Evolutionary conservation across 2,797 vertebrate genomes (phyloP).

Genomic region (Danio choprae): DNA sequence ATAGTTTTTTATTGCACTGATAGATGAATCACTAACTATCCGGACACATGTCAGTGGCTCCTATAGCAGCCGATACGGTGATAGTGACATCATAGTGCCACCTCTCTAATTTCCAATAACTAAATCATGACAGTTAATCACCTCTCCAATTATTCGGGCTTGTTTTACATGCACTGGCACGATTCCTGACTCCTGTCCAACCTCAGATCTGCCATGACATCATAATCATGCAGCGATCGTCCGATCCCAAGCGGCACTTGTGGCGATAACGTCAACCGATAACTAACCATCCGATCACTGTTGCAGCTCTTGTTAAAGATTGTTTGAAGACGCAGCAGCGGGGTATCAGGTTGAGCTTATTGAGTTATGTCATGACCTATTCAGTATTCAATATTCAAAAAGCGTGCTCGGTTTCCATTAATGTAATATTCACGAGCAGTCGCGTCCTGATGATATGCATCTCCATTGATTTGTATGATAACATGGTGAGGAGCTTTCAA

Average conservation of each 20-base stretch:
- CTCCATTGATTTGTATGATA: conserved; percentile 59
- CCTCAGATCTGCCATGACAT: conserved; percentile 68
- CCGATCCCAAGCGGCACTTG: conserved; percentile 63
- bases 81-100: conserved; percentile 66
- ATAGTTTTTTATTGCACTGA: not conserved
- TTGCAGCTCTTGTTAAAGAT: conserved; percentile 76
- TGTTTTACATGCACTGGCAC: conserved; percentile 50
- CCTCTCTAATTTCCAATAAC: conserved; percentile 72
- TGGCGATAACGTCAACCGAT: conserved; percentile 64
- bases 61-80: conserved; percentile 57
- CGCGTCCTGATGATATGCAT: conserved; percentile 63
- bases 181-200: conserved; percentile 37
- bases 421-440: conserved; percentile 65
- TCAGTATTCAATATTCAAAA: conserved; percentile 74
- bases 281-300: conserved; percentile 76
- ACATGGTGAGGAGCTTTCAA: conserved; percentile 65
- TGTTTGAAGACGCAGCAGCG: conserved; percentile 69
- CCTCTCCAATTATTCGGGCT: conserved; percentile 60
- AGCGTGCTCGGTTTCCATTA: conserved; percentile 75
- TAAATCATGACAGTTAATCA: conserved; percentile 66
- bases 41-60: conserved; percentile 13
- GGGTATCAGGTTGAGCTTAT: conserved; percentile 77
- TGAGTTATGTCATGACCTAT: conserved; percentile 78
- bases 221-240: conserved; percentile 64
- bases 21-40: not conserved